These are phyloP conservation scores for Akabosia matsudoensis DNA, from an alignment of 1,140 invertebrate species.

Conservation along the genomic window DNA sequence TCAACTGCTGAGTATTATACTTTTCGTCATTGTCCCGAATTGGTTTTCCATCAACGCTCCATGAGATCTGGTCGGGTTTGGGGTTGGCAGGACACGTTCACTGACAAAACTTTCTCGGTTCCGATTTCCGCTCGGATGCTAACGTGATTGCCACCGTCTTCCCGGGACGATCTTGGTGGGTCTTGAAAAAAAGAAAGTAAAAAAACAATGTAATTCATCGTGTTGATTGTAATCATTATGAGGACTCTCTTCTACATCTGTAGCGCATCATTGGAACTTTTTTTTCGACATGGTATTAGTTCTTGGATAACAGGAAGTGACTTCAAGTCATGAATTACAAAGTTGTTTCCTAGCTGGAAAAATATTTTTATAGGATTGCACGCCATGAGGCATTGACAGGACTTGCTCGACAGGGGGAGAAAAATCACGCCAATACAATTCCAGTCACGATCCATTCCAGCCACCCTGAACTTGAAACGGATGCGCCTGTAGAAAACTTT, in stretches of 20 bases:
- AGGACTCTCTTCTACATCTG: neutral
- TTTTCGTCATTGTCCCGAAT: neutral
- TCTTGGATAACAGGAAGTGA: neutral
- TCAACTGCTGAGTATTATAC: neutral
- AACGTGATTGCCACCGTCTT: neutral
- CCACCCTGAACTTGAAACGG: neutral
- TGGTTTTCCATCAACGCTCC: constrained; percentile 23
- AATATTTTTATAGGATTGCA: too few species aligned
- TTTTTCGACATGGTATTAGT: too few species aligned
- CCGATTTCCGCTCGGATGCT: constrained; percentile 33
- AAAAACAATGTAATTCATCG: neutral
- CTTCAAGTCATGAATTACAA: constrained; percentile 19
- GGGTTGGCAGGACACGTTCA: constrained; percentile 45
- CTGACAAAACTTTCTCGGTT: constrained; percentile 25
- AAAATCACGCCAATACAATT: neutral
- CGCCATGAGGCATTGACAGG: too few species aligned
- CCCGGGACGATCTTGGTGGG: constrained; percentile 29
- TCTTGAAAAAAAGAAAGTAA: constrained; percentile 27
- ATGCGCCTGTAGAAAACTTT: neutral
- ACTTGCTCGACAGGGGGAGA: too few species aligned
- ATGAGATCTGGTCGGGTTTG: constrained; percentile 21
- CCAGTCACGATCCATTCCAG: neutral
- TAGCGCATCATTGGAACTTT: too few species aligned
- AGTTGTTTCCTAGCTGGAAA: too few species aligned
- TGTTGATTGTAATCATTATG: neutral